Evolutionary conservation across 2,113 vertebrate species (phyloP).

Genomic region (Percina caprodes): DNA sequence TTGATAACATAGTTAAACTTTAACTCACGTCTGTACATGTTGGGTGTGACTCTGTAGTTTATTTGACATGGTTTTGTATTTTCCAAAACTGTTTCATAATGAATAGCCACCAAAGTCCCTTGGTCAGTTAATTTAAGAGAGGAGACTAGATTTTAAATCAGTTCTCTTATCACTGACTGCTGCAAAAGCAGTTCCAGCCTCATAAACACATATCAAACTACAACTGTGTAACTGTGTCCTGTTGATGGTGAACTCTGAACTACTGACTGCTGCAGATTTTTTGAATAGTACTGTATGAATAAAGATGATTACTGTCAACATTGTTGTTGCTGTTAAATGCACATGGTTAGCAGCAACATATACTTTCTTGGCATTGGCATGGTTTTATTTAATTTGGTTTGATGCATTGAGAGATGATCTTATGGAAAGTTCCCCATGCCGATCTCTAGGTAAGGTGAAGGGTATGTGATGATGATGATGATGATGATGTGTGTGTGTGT

Average conservation of each 20-base stretch:
- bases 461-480: no score
- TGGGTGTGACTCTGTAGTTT: background rate
- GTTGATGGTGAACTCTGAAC: background rate
- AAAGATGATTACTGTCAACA: background rate
- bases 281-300: background rate
- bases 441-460: no score
- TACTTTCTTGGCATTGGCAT: no score
- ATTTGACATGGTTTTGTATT: background rate
- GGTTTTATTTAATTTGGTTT: no score
- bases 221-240: background rate
- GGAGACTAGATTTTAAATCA: background rate
- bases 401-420: no score
- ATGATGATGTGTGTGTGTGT: no score
- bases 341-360: background rate
- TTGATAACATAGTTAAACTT: conserved; percentile 31
- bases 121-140: background rate
- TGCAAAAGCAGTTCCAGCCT: conserved; percentile 1
- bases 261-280: background rate
- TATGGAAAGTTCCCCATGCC: no score
- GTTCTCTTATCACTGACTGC: background rate
- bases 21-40: background rate
- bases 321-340: background rate
- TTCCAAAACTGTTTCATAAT: background rate
- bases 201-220: conserved; percentile 6
- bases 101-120: background rate